Evolutionary conservation across 2,113 vertebrate genomes (phyloP).

Genomic region (Cathartes aura): DNA sequence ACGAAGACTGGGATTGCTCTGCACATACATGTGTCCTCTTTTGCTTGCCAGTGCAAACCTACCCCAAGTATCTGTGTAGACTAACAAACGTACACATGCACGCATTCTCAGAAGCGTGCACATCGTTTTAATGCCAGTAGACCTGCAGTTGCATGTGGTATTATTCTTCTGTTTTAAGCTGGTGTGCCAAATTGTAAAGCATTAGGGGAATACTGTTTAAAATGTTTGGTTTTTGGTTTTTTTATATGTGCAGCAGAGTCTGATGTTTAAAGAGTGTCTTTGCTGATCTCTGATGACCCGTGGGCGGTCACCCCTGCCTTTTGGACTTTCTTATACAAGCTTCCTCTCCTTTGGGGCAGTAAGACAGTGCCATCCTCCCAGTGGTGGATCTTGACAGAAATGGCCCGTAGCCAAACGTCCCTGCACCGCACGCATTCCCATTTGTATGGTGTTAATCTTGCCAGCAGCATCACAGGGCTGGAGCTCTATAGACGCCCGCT

Average conservation of each 20-base stretch:
- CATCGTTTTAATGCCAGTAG: not conserved
- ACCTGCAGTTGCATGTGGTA: not conserved
- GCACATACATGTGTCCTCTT: rapidly evolving
- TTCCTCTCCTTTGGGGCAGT: not conserved
- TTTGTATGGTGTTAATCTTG: not conserved
- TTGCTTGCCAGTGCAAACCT: not conserved
- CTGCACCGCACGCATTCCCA: not conserved
- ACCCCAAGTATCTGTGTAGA: no score
- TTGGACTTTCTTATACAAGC: not conserved
- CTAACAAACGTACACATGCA: rapidly evolving
- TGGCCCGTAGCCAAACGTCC: rapidly evolving
- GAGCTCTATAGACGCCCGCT: not conserved
- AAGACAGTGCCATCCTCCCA: no score
- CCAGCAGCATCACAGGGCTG: not conserved
- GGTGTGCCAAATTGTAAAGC: not conserved
- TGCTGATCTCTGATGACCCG: not conserved
- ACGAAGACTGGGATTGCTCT: no score
- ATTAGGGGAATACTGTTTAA: not conserved
- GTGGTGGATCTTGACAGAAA: not conserved
- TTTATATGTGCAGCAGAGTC: not conserved
- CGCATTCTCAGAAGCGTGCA: rapidly evolving
- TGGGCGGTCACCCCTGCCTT: not conserved
- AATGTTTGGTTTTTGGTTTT: not conserved
- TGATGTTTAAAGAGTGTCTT: not conserved
- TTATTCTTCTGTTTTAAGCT: not conserved